Evolutionary conservation across 2,113 vertebrate genomes (phyloP).

Genomic region (Oncorhynchus clarkii): DNA sequence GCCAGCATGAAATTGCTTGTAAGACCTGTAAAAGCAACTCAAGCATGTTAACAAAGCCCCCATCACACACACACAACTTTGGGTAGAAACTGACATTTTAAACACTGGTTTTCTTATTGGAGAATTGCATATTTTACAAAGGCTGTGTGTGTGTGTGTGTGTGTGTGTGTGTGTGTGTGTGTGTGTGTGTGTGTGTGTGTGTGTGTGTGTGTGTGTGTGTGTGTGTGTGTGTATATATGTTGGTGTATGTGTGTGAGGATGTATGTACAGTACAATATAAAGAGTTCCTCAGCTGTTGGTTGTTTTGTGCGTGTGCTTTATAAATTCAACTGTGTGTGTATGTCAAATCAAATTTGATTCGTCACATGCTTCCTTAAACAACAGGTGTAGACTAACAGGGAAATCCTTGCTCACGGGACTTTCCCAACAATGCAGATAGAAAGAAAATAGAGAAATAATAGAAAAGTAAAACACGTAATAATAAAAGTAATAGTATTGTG

Average conservation of each 20-base stretch:
- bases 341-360: not conserved
- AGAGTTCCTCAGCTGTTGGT: no score
- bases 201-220: not conserved
- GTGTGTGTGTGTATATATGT: no score
- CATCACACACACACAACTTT: not conserved
- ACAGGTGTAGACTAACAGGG: no score
- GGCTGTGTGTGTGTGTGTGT: not conserved
- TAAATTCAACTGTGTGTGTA: slow-evolving; percentile 3
- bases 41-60: slow-evolving; percentile 14
- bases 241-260: not conserved
- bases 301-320: no score
- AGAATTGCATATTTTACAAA: slow-evolving; percentile 16
- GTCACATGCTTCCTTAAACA: no score
- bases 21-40: slow-evolving; percentile 14
- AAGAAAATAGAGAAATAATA: no score
- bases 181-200: not conserved
- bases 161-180: no score
- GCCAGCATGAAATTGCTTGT: slow-evolving; percentile 33
- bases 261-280: not conserved
- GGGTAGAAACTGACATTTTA: slow-evolving; percentile 29
- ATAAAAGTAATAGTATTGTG: not conserved
- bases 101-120: slow-evolving; percentile 21
- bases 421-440: no score
- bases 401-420: no score
- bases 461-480: no score